phyloP scores from a whole-genome alignment of 2,888 invertebrate species.

The Dexiosoma caninum region DNA sequence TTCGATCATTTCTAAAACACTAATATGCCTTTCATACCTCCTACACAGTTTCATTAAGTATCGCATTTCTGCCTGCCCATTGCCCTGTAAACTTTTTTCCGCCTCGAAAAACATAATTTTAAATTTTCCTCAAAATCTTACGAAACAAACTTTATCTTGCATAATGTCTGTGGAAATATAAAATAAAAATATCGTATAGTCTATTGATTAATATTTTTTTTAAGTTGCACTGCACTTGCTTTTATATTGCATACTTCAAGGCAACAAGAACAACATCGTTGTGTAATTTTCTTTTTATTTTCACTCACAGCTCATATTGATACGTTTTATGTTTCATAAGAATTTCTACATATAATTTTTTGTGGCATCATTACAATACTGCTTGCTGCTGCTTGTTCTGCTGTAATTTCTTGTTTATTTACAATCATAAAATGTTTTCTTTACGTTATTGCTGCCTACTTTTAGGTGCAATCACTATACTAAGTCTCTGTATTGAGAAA shows the following conservation, averaged over 20 bases:
- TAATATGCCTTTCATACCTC: too few species aligned
- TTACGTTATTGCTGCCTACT: slow-evolving; percentile 62
- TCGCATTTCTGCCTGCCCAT: too few species aligned
- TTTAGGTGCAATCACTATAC: slow-evolving; percentile 63
- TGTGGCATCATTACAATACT: slow-evolving; percentile 41
- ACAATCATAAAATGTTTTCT: slow-evolving; percentile 49
- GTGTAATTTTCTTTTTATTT: slow-evolving; percentile 33
- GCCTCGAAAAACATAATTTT: too few species aligned
- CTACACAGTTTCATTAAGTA: too few species aligned
- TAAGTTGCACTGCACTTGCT: slow-evolving; percentile 1
- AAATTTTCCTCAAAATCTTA: too few species aligned
- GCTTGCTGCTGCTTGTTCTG: slow-evolving; percentile 31
- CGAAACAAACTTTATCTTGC: neutral
- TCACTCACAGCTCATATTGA: slow-evolving; percentile 11
- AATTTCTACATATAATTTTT: slow-evolving; percentile 9
- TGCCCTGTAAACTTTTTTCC: too few species aligned
- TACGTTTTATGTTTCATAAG: slow-evolving; percentile 44
- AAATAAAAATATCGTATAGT: slow-evolving; percentile 23
- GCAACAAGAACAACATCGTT: too few species aligned
- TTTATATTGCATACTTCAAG: slow-evolving; percentile 48
- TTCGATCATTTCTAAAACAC: too few species aligned
- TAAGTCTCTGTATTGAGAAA: slow-evolving; percentile 13
- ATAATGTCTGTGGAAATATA: slow-evolving; percentile 1
- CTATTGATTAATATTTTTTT: slow-evolving; percentile 32
- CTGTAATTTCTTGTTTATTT: slow-evolving; percentile 61